Evolutionary conservation across 2,797 vertebrate genomes (phyloP).

Genomic region (Morus bassanus): DNA sequence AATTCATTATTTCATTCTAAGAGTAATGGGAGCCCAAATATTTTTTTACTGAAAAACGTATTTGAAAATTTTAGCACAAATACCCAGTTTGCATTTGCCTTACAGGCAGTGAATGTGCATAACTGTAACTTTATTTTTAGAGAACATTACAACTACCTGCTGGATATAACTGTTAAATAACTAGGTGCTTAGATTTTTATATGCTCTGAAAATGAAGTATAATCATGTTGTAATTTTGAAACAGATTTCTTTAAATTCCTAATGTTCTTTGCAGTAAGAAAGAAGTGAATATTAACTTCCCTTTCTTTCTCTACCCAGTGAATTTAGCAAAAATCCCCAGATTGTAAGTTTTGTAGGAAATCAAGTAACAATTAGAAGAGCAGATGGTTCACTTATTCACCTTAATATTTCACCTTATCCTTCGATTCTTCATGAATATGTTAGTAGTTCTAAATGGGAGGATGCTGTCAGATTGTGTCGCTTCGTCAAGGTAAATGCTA

Average conservation of each 20-base stretch:
- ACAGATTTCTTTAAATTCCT: neutral
- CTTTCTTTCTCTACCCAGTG: conserved; percentile 72
- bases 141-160: neutral
- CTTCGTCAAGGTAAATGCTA: conserved; percentile 87
- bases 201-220: neutral
- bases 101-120: neutral
- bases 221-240: neutral
- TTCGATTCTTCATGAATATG: conserved; percentile 85
- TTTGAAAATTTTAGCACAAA: neutral
- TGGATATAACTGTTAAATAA: neutral
- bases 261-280: neutral
- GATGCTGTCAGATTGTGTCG: conserved; percentile 90
- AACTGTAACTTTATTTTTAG: neutral
- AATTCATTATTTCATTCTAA: neutral
- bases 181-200: neutral
- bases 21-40: neutral
- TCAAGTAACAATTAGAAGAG: conserved; percentile 86
- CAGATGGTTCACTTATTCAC: conserved; percentile 89
- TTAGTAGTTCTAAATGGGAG: conserved; percentile 84
- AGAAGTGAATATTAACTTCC: neutral
- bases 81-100: neutral
- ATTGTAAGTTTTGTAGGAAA: conserved; percentile 88
- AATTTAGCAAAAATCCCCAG: conserved; percentile 86
- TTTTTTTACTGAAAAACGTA: neutral
- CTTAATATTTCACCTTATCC: conserved; percentile 85